These are phyloP conservation scores for Glandiceps talaboti DNA, from an alignment of 53 echinoderm and acorn worm species.

Conservation along the genomic window DNA sequence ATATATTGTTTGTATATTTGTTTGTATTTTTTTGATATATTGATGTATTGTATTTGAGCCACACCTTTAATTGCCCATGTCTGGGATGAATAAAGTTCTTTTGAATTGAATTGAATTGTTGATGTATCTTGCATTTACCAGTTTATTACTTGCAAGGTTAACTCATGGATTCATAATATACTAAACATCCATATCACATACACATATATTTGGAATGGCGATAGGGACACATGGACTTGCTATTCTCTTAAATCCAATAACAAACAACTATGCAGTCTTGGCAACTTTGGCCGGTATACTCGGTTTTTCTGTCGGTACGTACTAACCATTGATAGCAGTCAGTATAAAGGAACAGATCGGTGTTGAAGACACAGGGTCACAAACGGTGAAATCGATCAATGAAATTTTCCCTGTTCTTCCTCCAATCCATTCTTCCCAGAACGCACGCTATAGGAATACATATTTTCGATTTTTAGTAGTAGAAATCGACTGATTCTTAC, in stretches of 20 bases:
- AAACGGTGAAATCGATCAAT: no score
- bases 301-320: slow-evolving; percentile 8
- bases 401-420: no score
- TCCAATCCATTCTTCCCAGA: no score
- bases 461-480: no score
- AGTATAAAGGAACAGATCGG: slow-evolving; percentile 1
- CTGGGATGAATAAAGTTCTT: no score
- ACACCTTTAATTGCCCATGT: no score
- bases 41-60: no score
- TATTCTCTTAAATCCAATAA: slow-evolving; percentile 7
- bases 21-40: no score
- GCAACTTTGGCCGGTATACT: slow-evolving; percentile 8
- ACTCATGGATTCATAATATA: slow-evolving; percentile 12
- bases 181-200: background rate
- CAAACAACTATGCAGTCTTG: background rate
- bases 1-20: no score
- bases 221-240: background rate
- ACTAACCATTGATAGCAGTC: background rate
- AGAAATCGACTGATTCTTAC: no score
- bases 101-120: no score
- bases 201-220: background rate
- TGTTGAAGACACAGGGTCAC: background rate
- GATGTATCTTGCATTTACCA: slow-evolving; percentile 9
- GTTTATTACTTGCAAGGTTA: slow-evolving; percentile 8
- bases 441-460: no score